A percentile compares a stretch with the other conserved stretches of the same genome.
Conservation (phyloP, 2,113 vertebrate genomes). For the Columbina picui region DNA sequence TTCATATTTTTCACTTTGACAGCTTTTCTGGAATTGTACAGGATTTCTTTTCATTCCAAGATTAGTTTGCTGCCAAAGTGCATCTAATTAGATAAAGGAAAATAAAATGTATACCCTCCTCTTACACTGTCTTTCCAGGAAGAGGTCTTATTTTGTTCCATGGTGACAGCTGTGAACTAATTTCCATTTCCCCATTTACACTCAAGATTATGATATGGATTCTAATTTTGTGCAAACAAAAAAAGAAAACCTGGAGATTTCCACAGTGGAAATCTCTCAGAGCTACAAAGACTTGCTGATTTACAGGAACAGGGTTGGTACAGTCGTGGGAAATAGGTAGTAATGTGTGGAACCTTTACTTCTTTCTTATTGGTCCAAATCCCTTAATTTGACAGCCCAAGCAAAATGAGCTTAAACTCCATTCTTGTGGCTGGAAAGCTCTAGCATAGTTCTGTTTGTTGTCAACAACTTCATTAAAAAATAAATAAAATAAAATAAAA, state of each 20-base stretch:
- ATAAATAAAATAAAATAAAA: background rate
- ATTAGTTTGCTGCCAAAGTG: background rate
- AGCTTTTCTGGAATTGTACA: slow-evolving; percentile 2
- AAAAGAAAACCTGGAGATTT: background rate
- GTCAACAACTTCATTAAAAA: background rate
- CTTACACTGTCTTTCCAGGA: background rate
- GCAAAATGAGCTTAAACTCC: background rate
- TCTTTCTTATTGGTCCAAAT: background rate
- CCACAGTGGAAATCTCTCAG: background rate
- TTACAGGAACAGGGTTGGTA: background rate
- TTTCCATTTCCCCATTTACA: background rate
- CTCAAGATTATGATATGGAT: background rate
- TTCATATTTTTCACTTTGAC: background rate
- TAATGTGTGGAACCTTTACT: background rate
- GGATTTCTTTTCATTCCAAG: background rate
- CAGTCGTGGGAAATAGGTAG: background rate
- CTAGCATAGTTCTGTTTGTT: background rate
- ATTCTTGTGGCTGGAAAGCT: background rate
- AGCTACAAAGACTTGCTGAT: background rate
- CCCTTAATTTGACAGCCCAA: background rate
- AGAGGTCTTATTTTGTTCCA: background rate
- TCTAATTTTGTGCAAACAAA: background rate
- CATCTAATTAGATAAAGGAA: background rate
- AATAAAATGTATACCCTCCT: background rate
- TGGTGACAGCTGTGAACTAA: background rate